phyloP scores from a whole-genome alignment of 2,888 invertebrate genomes.

The Ornithoptera priamus region DNA sequence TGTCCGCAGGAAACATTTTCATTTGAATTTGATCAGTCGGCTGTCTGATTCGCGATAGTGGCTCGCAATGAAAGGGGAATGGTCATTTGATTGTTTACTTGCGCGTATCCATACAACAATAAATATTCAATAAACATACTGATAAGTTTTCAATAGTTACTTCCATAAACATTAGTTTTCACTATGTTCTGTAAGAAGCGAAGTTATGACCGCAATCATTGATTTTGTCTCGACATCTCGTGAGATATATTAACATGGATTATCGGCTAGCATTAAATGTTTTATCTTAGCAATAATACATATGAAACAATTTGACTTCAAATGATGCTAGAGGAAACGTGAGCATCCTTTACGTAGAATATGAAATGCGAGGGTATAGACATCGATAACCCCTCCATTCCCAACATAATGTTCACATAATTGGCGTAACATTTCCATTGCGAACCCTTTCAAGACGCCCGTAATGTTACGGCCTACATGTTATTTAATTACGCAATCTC shows the following conservation, averaged over 20 bases:
- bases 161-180: too few species aligned
- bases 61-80: constrained; percentile 51
- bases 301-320: constrained; percentile 15
- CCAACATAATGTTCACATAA: constrained; percentile 77
- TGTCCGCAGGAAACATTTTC: constrained; percentile 71
- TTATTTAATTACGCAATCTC: constrained; percentile 79
- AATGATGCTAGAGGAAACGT: constrained; percentile 13
- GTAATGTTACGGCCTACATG: constrained; percentile 76
- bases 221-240: too few species aligned
- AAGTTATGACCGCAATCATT: too few species aligned
- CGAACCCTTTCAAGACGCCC: constrained; percentile 76
- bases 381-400: constrained; percentile 75
- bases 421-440: constrained; percentile 78
- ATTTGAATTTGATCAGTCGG: constrained; percentile 77
- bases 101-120: constrained; percentile 20
- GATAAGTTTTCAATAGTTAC: background rate
- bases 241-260: background rate
- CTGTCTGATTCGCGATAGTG: constrained; percentile 70
- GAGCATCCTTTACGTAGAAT: constrained; percentile 18
- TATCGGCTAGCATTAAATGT: background rate
- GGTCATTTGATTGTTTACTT: constrained; percentile 29
- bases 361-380: constrained; percentile 38
- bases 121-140: constrained; percentile 6
- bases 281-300: background rate
- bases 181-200: too few species aligned